Conservation (phyloP, 2,888 invertebrate species). For the Torymus tubicola region DNA sequence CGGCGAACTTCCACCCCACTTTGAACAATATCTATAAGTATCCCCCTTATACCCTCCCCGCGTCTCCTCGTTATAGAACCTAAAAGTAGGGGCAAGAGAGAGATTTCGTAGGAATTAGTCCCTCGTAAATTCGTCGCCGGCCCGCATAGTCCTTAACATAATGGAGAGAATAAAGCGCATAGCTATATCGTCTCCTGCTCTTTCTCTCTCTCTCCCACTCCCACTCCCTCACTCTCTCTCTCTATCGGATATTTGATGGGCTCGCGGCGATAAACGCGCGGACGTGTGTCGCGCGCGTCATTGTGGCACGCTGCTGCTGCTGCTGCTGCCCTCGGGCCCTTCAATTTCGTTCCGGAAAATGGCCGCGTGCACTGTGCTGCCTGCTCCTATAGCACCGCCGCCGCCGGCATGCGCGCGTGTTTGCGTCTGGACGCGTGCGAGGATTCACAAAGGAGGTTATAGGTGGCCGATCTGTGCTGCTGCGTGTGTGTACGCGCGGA, state of each 20-base stretch:
- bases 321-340: constrained; percentile 59
- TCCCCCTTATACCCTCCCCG: neutral
- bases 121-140: constrained; percentile 47
- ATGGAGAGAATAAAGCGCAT: constrained; percentile 28
- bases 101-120: constrained; percentile 53
- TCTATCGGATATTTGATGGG: constrained; percentile 30
- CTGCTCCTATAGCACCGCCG: neutral
- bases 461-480: neutral
- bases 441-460: constrained; percentile 47
- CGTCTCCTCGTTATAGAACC: neutral
- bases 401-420: constrained; percentile 40
- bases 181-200: constrained; percentile 22
- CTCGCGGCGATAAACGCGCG: constrained; percentile 33
- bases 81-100: constrained; percentile 41
- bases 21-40: neutral
- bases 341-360: constrained; percentile 65
- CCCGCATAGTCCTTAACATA: constrained; percentile 45
- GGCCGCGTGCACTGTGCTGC: constrained; percentile 51
- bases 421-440: constrained; percentile 36
- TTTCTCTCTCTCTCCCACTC: neutral
- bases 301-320: constrained; percentile 19
- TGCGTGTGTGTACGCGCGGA: no score
- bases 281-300: constrained; percentile 13
- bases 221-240: neutral
- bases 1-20: neutral